These are phyloP conservation scores for Petrocephalus microphthalmus DNA, from an alignment of 2,113 vertebrate genomes.

Conservation along the genomic window DNA sequence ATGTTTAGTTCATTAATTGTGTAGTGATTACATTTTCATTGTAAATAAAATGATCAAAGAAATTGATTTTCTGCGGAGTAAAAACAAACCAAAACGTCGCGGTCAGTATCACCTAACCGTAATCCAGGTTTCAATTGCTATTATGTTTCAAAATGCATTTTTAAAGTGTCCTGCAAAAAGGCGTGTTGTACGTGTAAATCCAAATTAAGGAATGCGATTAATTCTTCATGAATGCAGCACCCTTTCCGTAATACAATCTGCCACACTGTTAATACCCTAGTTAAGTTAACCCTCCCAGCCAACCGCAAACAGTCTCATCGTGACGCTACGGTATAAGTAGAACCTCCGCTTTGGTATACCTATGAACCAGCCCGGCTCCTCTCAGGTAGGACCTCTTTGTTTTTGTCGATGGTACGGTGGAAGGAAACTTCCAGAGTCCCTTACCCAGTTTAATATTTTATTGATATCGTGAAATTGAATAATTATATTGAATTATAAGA, in stretches of 20 bases:
- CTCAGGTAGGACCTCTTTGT: neutral
- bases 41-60: neutral
- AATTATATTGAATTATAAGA: neutral
- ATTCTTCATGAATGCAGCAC: neutral
- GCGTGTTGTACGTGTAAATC: neutral
- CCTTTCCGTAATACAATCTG: neutral
- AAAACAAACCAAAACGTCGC: neutral
- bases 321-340: neutral
- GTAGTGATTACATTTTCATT: neutral
- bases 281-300: neutral
- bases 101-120: neutral
- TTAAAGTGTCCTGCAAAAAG: neutral
- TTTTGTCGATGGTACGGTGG: neutral
- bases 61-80: neutral
- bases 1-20: neutral
- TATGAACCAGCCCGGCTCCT: neutral
- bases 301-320: neutral
- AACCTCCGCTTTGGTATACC: neutral
- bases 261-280: neutral
- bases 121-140: neutral
- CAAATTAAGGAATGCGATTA: neutral
- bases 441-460: neutral
- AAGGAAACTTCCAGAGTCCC: neutral
- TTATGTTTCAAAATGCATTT: neutral
- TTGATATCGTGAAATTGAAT: neutral